Conservation (phyloP, 1,140 invertebrate species). For the Dendrolimus punctatus region DNA sequence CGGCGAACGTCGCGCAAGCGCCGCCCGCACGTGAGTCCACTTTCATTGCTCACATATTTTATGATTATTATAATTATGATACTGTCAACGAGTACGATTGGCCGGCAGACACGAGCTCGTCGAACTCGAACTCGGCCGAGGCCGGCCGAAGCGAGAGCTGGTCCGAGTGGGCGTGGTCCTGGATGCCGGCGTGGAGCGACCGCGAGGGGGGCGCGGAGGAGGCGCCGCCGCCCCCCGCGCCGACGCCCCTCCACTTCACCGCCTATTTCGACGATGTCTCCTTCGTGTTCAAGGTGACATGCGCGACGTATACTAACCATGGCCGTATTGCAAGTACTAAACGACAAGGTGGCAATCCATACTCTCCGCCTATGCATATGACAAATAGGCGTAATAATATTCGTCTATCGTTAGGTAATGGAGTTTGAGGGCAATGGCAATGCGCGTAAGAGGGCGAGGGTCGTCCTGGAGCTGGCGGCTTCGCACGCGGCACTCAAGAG, state of each 20-base stretch:
- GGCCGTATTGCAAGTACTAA: no score
- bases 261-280: slow-evolving; percentile 39
- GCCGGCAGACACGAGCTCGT: slow-evolving; percentile 21
- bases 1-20: no score
- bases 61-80: no score
- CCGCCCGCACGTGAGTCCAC: no score
- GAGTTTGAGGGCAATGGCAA: slow-evolving; percentile 30
- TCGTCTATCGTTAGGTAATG: slow-evolving; percentile 46
- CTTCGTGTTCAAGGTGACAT: slow-evolving; percentile 41
- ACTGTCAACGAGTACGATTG: slow-evolving; percentile 1
- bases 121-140: slow-evolving; percentile 31
- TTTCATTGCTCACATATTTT: no score
- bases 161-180: slow-evolving; percentile 60
- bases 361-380: no score
- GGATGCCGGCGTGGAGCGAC: slow-evolving; percentile 42
- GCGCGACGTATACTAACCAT: neutral
- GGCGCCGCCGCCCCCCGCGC: slow-evolving; percentile 18
- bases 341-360: no score
- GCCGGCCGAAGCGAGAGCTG: slow-evolving; percentile 30
- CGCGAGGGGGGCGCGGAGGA: slow-evolving; percentile 27
- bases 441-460: slow-evolving; percentile 27
- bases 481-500: slow-evolving; percentile 29
- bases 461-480: slow-evolving; percentile 33
- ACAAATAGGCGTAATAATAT: no score
- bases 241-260: slow-evolving; percentile 29